Conservation (phyloP, 1,140 invertebrate species). For the Cotesia glomerata region DNA sequence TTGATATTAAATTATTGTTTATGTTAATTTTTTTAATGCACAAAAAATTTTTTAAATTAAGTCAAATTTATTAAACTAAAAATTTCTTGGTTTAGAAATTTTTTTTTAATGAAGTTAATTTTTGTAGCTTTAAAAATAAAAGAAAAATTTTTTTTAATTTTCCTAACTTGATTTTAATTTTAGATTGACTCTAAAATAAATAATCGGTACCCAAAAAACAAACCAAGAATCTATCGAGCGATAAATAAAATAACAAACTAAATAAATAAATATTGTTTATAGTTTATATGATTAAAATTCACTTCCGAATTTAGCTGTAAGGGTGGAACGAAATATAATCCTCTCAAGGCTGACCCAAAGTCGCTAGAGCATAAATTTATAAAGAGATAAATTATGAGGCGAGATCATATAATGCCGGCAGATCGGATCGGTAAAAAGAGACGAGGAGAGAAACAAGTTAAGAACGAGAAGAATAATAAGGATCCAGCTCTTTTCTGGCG, state of each 20-base stretch:
- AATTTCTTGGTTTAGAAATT: no score
- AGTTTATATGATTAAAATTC: constrained; percentile 19
- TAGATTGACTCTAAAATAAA: neutral
- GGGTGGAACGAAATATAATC: constrained; percentile 23
- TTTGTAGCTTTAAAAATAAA: no score
- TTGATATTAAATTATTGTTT: no score
- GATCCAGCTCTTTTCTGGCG: neutral
- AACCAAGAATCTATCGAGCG: neutral
- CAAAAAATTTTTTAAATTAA: no score
- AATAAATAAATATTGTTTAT: neutral
- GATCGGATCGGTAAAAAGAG: constrained; percentile 18
- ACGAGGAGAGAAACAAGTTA: neutral
- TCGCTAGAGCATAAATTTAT: constrained; percentile 19
- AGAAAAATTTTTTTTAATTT: no score
- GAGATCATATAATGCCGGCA: constrained; percentile 25
- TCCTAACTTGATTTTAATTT: constrained; percentile 15
- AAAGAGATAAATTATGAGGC: constrained; percentile 25
- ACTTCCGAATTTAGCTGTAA: constrained; percentile 19
- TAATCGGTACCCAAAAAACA: neutral
- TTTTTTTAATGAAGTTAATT: no score
- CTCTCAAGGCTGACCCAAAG: constrained; percentile 9
- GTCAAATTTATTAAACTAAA: no score
- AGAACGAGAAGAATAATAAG: neutral
- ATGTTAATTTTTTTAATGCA: no score
- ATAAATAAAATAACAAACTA: constrained; percentile 1